Conservation (phyloP, 2,888 invertebrate genomes). For the Eupelmus urozonus region DNA sequence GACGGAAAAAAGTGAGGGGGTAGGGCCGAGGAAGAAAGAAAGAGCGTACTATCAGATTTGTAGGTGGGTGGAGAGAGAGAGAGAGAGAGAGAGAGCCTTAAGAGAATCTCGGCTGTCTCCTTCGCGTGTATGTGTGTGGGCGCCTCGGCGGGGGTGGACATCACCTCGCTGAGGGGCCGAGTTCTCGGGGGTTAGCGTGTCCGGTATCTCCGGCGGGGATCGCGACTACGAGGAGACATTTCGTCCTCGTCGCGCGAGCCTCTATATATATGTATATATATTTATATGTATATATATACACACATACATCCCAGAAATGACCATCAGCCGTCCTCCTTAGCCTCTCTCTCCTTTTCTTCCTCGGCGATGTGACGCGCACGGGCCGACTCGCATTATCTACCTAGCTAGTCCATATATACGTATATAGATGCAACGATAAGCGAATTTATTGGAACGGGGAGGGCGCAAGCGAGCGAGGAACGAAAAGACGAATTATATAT, state of each 20-base stretch:
- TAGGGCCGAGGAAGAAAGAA: slow-evolving; percentile 3
- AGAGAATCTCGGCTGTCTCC: slow-evolving; percentile 60
- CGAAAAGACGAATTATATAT: slow-evolving; percentile 29
- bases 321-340: slow-evolving; percentile 69
- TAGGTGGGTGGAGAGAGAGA: too few species aligned
- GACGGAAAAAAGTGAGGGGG: too few species aligned
- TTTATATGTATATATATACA: too few species aligned
- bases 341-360: slow-evolving; percentile 43
- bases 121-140: slow-evolving; percentile 50
- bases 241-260: slow-evolving; percentile 67
- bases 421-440: slow-evolving; percentile 72
- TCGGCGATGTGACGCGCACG: slow-evolving; percentile 57
- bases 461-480: slow-evolving; percentile 28
- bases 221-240: slow-evolving; percentile 74
- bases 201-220: slow-evolving; percentile 75
- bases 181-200: slow-evolving; percentile 68
- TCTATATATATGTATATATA: slow-evolving; percentile 29
- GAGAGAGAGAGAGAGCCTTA: slow-evolving; percentile 28
- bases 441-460: slow-evolving; percentile 69
- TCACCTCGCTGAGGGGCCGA: slow-evolving; percentile 34
- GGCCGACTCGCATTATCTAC: slow-evolving; percentile 68
- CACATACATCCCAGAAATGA: slow-evolving; percentile 72
- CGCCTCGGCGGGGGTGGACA: slow-evolving; percentile 24
- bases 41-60: slow-evolving; percentile 52
- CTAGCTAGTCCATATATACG: slow-evolving; percentile 64